Percentiles rank a stretch among this genome's conserved stretches.
Evolutionary conservation across 2,797 vertebrate genomes (phyloP).

Genomic region (Pteropus rufus): DNA sequence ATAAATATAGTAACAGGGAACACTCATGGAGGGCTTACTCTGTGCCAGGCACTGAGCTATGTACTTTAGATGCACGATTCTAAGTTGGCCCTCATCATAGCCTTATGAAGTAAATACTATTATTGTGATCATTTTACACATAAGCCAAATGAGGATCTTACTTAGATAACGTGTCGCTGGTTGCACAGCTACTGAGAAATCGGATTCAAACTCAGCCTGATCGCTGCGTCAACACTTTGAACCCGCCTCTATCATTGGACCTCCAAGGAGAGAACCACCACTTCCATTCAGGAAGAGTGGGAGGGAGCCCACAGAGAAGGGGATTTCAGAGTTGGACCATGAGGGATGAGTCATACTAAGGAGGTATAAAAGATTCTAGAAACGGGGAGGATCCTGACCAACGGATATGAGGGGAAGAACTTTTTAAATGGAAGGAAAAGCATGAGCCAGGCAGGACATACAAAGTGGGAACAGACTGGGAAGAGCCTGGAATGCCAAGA

Average conservation of each 20-base stretch:
- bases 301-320: neutral
- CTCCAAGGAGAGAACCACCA: neutral
- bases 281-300: neutral
- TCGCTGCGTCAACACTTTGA: neutral
- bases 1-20: neutral
- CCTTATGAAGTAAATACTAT: neutral
- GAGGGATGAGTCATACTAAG: neutral
- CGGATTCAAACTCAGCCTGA: neutral
- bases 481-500: neutral
- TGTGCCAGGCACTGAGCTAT: neutral
- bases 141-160: neutral
- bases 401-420: neutral
- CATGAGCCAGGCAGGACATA: neutral
- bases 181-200: neutral
- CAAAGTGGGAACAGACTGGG: neutral
- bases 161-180: neutral
- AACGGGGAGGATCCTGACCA: neutral
- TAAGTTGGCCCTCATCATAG: neutral
- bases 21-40: neutral
- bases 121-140: neutral
- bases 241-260: no score
- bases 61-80: neutral
- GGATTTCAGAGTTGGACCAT: neutral
- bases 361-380: neutral
- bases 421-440: neutral